Conservation (phyloP, 92 coral and sea anemone species). For the Virgularia gustaviana region DNA sequence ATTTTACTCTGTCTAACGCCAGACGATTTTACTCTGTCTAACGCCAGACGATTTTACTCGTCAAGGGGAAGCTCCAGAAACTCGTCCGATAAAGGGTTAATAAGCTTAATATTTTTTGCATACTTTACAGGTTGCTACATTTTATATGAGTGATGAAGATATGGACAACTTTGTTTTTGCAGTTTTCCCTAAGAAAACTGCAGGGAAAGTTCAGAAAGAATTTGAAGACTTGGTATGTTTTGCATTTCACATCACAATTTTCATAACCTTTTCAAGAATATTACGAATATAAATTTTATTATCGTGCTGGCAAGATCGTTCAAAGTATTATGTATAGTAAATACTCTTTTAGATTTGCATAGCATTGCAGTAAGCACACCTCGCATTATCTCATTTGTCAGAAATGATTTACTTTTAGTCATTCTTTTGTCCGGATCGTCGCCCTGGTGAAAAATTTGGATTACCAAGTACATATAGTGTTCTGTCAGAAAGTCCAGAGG, state of each 20-base stretch:
- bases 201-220: slow-evolving; percentile 88
- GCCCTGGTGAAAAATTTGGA: slow-evolving; percentile 81
- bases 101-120: neutral
- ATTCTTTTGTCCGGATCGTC: slow-evolving; percentile 92
- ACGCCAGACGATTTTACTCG: no score
- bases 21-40: no score
- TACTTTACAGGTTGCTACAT: slow-evolving; percentile 81
- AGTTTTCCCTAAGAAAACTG: slow-evolving; percentile 87
- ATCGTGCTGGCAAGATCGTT: no score
- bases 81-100: neutral
- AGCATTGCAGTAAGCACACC: neutral
- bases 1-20: neutral
- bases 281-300: no score
- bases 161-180: slow-evolving; percentile 99
- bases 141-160: slow-evolving; percentile 96
- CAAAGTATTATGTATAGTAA: no score
- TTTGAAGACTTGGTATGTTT: slow-evolving; percentile 87
- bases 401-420: slow-evolving; percentile 57
- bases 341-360: no score
- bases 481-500: slow-evolving; percentile 72
- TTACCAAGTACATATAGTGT: slow-evolving; percentile 74
- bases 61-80: no score
- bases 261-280: no score
- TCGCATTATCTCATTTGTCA: neutral
- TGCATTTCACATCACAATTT: no score